phyloP scores from a whole-genome alignment of 1,140 invertebrate species.

The Chlorops oryzae region DNA sequence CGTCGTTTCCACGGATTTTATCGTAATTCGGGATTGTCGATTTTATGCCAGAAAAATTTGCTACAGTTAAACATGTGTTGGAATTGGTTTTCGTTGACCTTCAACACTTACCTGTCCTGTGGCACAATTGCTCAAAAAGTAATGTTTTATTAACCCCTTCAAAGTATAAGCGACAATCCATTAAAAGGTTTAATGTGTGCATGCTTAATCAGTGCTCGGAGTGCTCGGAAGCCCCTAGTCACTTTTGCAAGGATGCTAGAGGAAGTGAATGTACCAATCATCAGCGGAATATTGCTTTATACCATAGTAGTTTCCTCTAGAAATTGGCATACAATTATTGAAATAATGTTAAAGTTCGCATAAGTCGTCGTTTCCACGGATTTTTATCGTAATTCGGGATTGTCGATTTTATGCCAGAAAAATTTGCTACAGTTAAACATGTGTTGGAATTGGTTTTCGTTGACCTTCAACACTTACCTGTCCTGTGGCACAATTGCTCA shows the following conservation, averaged over 20 bases:
- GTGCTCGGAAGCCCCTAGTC: constrained; percentile 12
- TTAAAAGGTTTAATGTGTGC: constrained; percentile 10
- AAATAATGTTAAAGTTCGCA: too few species aligned
- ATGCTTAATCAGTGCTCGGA: constrained; percentile 15
- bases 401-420: too few species aligned
- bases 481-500: constrained; percentile 7
- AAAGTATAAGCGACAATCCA: background rate
- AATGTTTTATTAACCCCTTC: background rate
- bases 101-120: constrained; percentile 15
- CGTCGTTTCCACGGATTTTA: too few species aligned
- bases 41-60: too few species aligned
- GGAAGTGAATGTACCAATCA: constrained; percentile 11
- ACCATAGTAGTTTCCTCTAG: too few species aligned
- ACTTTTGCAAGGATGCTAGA: constrained; percentile 19
- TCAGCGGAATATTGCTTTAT: background rate
- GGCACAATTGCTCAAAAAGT: background rate
- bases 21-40: too few species aligned
- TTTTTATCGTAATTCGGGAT: too few species aligned
- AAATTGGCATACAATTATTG: too few species aligned
- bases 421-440: too few species aligned
- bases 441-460: background rate
- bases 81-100: background rate
- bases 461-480: constrained; percentile 16
- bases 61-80: too few species aligned
- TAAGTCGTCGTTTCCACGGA: too few species aligned